Evolutionary conservation across 2,888 invertebrate species (phyloP).

Genomic region (Lysandra bellargus): DNA sequence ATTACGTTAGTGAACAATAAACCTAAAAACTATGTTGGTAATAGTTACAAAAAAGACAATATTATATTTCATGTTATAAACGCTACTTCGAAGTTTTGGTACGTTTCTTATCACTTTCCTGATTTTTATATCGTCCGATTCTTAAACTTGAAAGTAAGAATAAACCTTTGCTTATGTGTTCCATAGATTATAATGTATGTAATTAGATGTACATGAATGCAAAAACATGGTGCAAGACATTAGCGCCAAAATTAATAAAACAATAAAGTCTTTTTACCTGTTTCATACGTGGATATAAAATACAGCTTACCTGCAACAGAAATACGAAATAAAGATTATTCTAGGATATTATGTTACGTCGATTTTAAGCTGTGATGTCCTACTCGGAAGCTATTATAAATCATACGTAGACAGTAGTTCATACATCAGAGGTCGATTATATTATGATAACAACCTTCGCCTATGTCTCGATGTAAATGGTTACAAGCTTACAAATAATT

Average conservation of each 20-base stretch:
- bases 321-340: not conserved
- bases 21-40: no score
- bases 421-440: constrained; percentile 75
- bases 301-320: not conserved
- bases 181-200: no score
- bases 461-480: constrained; percentile 32
- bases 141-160: not conserved
- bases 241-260: no score
- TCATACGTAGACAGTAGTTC: constrained; percentile 72
- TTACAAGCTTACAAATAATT: constrained; percentile 49
- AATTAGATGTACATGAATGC: not conserved
- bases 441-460: constrained; percentile 62
- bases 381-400: constrained; percentile 78
- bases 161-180: not conserved
- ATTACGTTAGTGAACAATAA: no score
- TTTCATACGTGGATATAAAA: not conserved
- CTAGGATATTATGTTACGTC: constrained; percentile 1
- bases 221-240: no score
- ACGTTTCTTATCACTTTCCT: no score
- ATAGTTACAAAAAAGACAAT: no score
- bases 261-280: no score
- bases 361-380: constrained; percentile 58
- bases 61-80: no score
- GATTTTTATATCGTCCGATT: not conserved
- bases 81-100: no score